Evolutionary conservation across 2,797 vertebrate species (phyloP), one percentile per base, ranked within the genome.

Genomic region (Gephyroberyx darwinii): DNA sequence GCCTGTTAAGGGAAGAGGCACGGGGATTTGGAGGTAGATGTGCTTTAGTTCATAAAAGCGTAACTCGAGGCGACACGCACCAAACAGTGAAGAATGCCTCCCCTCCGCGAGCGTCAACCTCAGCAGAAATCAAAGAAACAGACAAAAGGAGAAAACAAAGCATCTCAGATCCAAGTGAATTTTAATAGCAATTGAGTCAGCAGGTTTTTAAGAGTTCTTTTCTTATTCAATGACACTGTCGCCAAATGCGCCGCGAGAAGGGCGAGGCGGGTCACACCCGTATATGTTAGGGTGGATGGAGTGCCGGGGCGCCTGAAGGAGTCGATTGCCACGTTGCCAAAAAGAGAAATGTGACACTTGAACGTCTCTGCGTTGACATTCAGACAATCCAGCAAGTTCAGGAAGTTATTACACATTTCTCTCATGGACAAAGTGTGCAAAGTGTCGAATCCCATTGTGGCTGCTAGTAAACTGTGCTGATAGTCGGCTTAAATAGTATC

Each of bases 121-220:
- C 70, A 62, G 76, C 73, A 50, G 1, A 75, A 86, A 84, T 78
- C 71, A 83, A 65, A 86, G 65, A 5, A 19, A 51, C 7, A n/a
- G 43, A 47, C 43, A 47, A 47, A 43, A 47, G 14, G 43, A 22
- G n/a, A 39, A 77, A 77, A 79, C 74, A 65, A 81, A 76, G 70
- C 13, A 30, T 61, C 13, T 60, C 72, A 81, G 67, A 71, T 59
- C 67, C 54, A 22, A 50, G 1, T 64, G 74, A 77, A 71, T 75
- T 54, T 67, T 61, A 74, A 81, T 43, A 8, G 62, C 54, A 75
- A 72, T 66, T 65, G 72, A 86, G 69, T 85, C 81, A 83, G 83
- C 83, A 74, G 77, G 58, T 71, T 67, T 66, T 48, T 5, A 7
- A 7, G 12, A 54, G 61, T 53, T 50, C 6, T 43, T 72, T 54